Conservation (phyloP, 1,140 invertebrate genomes). For the Heliconius congener region DNA sequence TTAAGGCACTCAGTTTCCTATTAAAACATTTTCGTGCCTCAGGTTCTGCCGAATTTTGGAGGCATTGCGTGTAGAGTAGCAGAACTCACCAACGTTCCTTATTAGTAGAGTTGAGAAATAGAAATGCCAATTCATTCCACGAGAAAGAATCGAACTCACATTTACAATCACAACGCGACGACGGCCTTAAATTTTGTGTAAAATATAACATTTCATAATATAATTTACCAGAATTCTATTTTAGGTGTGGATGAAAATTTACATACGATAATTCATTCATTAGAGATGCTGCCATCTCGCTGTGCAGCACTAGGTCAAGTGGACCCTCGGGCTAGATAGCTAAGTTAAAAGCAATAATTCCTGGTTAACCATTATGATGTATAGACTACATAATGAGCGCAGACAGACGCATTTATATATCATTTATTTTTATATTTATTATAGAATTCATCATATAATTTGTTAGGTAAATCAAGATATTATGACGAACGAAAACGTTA, state of each 20-base stretch:
- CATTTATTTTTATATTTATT: background rate
- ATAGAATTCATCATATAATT: background rate
- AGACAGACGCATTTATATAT: background rate
- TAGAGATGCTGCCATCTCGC: constrained; percentile 1
- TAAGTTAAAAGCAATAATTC: constrained; percentile 13
- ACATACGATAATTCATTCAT: constrained; percentile 13
- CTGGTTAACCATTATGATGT: constrained; percentile 13
- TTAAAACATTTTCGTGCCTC: no score
- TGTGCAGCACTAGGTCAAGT: constrained; percentile 6
- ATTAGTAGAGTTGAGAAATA: no score
- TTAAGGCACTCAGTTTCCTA: no score
- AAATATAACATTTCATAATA: background rate
- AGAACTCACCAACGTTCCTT: no score
- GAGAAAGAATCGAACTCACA: background rate
- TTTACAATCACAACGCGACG: background rate
- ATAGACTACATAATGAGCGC: background rate
- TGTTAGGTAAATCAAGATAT: background rate
- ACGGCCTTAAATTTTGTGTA: background rate
- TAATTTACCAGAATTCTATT: background rate
- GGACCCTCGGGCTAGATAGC: constrained; percentile 2
- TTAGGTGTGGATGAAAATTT: background rate
- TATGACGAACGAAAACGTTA: background rate
- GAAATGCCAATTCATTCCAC: no score
- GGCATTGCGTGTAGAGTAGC: no score
- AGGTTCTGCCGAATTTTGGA: no score